Conservation (phyloP, 2,888 invertebrate genomes). For the Pammene aurita region DNA sequence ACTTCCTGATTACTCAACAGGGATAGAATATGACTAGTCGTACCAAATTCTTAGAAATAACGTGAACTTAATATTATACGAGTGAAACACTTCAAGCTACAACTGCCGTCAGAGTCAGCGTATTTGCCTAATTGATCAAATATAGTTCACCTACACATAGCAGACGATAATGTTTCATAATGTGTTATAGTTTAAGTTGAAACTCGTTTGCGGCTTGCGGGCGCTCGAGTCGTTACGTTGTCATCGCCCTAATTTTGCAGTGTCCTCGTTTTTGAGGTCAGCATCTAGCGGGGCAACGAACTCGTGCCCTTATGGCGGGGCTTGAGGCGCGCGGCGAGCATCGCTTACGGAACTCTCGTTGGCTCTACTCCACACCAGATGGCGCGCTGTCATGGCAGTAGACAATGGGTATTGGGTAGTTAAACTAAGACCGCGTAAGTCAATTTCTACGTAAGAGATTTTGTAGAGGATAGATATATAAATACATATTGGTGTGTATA, state of each 20-base stretch:
- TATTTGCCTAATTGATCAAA: constrained; percentile 84
- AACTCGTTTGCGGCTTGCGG: constrained; percentile 59
- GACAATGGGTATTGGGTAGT: constrained; percentile 26
- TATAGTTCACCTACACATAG: constrained; percentile 67
- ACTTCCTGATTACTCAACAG: neutral
- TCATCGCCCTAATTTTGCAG: constrained; percentile 85
- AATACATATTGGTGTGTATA: neutral
- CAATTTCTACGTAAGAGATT: neutral
- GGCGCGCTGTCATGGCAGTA: constrained; percentile 54
- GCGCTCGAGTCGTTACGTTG: constrained; percentile 80
- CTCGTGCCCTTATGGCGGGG: constrained; percentile 82
- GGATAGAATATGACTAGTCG: neutral
- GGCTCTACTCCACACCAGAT: constrained; percentile 70
- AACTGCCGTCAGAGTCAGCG: constrained; percentile 77
- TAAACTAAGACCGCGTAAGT: neutral
- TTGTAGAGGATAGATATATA: neutral
- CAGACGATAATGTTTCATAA: constrained; percentile 56
- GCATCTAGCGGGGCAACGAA: constrained; percentile 84
- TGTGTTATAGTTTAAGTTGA: constrained; percentile 54
- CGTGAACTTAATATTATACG: constrained; percentile 67
- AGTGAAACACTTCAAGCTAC: constrained; percentile 75
- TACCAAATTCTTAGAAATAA: constrained; percentile 56
- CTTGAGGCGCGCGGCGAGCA: constrained; percentile 58
- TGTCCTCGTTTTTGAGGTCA: constrained; percentile 89
- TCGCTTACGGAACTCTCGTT: constrained; percentile 49